Evolutionary conservation across 2,113 vertebrate species (phyloP), one percentile per base, ranked within the genome.

Genomic region (Bos indicus): DNA sequence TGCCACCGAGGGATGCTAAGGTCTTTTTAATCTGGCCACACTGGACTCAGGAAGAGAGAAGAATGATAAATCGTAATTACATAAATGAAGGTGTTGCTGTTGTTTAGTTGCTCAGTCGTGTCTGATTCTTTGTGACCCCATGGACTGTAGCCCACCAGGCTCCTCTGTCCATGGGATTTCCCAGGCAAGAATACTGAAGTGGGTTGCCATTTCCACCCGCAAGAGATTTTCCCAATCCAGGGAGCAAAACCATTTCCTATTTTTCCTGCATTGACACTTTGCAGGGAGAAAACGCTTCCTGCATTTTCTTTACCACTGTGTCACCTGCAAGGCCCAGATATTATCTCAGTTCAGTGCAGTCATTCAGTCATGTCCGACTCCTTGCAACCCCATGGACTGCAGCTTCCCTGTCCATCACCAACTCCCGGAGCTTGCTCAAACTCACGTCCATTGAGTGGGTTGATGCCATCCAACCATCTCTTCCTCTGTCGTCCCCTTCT

Each of bases 401-500:
- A 67, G 64, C 64, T 10, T 36, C 33, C 17, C 8, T 36, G 17
- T 36, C 33, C 64, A 36, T 67, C 33, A 67, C 64, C 64, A 67
- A 67, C 33, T 67, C 64, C 64, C 8, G 0, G 64, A 67, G 33
- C 33, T 36, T n/a, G 17, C 64, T 67, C 64, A 67, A 67, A 21
- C 33, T 19, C 33, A 67, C 2, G 2, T 19, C 33, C 17, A 67
- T 67, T 67, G 64, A 67, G 4, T 67, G 8, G 16, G 16, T 67
- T 67, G 64, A 67, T 67, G 33, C 64, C 62, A 19, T 19, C 33
- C 33, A 67, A 36, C 16, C 64, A 67, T 67, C 64, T 67, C 33
- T 0, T 67, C 57, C 4, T 59, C 64, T 67, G 4, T 36, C 8
- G 0, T 67, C 33, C 8, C 0, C 33, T 21, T 36, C 8, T 5